A percentile compares a stretch with the other conserved stretches of the same genome.
Evolutionary conservation across 2,113 vertebrate genomes (phyloP).

Genomic region (Onychorhynchus coronatus): DNA sequence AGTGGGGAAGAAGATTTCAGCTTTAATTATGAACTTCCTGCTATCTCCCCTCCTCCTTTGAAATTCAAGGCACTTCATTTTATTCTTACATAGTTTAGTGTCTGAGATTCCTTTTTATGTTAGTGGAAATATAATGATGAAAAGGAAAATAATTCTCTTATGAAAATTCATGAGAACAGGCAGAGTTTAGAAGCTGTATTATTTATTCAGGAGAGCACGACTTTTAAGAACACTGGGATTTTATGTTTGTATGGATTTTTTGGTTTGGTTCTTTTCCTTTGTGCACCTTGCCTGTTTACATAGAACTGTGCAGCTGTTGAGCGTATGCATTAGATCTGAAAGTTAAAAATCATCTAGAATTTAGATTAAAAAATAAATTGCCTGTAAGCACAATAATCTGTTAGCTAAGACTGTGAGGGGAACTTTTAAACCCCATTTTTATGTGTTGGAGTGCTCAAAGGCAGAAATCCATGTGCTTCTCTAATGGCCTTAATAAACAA

Average conservation of each 20-base stretch:
- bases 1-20: background rate
- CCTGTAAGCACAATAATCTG: background rate
- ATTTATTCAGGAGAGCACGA: conserved; percentile 22
- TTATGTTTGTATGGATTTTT: background rate
- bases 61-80: conserved; percentile 34
- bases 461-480: background rate
- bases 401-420: background rate
- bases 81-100: conserved; percentile 9
- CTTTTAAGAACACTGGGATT: background rate
- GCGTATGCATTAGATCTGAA: background rate
- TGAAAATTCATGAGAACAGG: conserved; percentile 58
- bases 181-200: conserved; percentile 22
- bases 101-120: conserved; percentile 52
- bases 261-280: background rate
- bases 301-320: background rate
- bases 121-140: conserved; percentile 31
- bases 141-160: conserved; percentile 55
- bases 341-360: conserved; percentile 1
- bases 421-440: background rate
- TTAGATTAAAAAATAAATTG: background rate
- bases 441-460: background rate
- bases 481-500: background rate
- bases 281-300: background rate
- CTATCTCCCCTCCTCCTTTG: background rate
- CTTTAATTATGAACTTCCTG: conserved; percentile 33